Conservation (phyloP, 2,888 invertebrate genomes). For the Lasioglossum figueresi region DNA sequence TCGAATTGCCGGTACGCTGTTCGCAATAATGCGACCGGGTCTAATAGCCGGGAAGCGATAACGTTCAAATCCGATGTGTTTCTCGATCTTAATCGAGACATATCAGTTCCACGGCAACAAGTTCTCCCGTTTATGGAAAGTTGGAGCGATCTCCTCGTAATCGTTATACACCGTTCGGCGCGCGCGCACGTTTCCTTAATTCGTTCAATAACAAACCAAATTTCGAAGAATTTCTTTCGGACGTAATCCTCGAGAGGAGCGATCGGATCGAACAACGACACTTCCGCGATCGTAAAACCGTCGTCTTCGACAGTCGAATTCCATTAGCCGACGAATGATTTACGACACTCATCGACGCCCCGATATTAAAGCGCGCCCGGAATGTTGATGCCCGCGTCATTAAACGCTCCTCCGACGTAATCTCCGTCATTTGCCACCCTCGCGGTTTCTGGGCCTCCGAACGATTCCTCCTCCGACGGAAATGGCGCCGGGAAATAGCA, state of each 20-base stretch:
- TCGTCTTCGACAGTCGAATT: constrained; percentile 26
- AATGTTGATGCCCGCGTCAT: constrained; percentile 61
- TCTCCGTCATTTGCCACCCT: constrained; percentile 51
- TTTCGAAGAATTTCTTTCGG: not conserved
- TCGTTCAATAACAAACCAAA: not conserved
- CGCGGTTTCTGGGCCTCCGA: constrained; percentile 4
- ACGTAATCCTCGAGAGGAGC: not conserved
- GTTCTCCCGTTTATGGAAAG: constrained; percentile 15
- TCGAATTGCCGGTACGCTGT: constrained; percentile 46
- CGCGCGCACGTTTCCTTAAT: not conserved
- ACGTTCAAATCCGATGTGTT: constrained; percentile 6
- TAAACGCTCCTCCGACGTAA: constrained; percentile 49
- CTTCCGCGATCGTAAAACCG: constrained; percentile 22
- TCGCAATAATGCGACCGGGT: constrained; percentile 45
- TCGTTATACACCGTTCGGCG: not conserved
- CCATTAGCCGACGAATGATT: constrained; percentile 56
- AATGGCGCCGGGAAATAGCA: not conserved
- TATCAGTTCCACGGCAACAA: not conserved
- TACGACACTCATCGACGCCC: constrained; percentile 56
- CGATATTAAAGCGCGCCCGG: constrained; percentile 61
- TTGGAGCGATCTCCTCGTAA: not conserved
- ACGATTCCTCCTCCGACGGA: constrained; percentile 1
- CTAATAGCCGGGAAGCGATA: constrained; percentile 24
- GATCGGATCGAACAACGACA: not conserved
- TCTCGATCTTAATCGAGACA: constrained; percentile 13